Conservation (phyloP, 2,797 vertebrate genomes). For the Cottoperca gobio region DNA sequence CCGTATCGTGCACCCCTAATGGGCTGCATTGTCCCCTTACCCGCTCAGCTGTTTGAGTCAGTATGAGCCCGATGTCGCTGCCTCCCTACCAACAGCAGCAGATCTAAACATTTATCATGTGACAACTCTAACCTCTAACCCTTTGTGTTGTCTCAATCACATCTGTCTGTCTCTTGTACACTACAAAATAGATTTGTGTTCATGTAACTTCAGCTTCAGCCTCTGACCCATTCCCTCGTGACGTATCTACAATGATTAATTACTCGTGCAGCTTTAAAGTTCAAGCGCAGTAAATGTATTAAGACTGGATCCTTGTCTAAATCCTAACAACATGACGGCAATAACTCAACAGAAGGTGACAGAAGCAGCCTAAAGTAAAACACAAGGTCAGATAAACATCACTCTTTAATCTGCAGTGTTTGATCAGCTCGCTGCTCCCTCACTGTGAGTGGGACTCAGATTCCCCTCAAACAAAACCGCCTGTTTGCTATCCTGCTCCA, state of each 20-base stretch:
- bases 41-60: too few species aligned
- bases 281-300: conserved; percentile 38
- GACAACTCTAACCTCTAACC: not conserved
- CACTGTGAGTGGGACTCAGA: too few species aligned
- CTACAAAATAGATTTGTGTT: not conserved
- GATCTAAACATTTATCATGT: not conserved
- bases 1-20: too few species aligned
- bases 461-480: too few species aligned
- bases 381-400: conserved; percentile 22
- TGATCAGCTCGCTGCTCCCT: too few species aligned
- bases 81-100: not conserved
- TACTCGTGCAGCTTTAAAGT: conserved; percentile 31
- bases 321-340: conserved; percentile 10
- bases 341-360: conserved; percentile 3
- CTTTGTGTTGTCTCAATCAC: not conserved
- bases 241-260: conserved; percentile 4
- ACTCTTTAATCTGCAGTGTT: conserved; percentile 6
- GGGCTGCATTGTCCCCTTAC: too few species aligned
- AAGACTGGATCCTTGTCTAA: conserved; percentile 15
- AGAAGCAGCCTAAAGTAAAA: conserved; percentile 13
- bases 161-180: conserved; percentile 18
- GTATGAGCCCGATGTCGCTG: too few species aligned
- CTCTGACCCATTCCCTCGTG: conserved; percentile 29
- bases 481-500: too few species aligned
- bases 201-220: conserved; percentile 14